Evolutionary conservation across 2,797 vertebrate species (phyloP), one percentile per base, ranked within the genome.

Genomic region (Neopelma chrysocephalum): DNA sequence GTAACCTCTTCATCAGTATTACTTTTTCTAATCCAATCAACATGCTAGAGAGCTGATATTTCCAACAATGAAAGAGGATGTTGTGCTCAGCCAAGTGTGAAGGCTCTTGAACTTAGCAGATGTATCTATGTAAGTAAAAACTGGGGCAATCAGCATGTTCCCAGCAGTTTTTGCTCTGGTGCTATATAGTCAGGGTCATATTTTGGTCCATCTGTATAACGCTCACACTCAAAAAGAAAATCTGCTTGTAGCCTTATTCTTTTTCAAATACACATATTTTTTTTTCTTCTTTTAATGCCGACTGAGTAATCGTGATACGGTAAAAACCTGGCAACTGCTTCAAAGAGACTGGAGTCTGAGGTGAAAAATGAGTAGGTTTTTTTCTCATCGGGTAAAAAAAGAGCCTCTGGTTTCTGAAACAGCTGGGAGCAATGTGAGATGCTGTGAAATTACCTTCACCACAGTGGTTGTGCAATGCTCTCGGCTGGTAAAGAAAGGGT

Each of bases 391-490:
- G 22, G n/a, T 79, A 17, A 76, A 77, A 90, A 91, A 66, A 72
- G 29, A 81, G 31, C 43, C 6, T 65, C 64, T 65, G 11, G 12
- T 73, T 84, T 78, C 62, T 79, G 51, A 72, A 86, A 62, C 57
- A 88, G 62, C 53, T 90, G 66, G 65, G 34, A 84, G n/a, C 80
- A 58, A 38, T 12, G 45, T 62, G 58, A 90, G 73, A 42, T 84
- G 62, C 66, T 84, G 70, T 92, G 92, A 94, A 91, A 95, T 88
- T 84, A 25, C 34, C 73, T 91, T 81, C 58, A 72, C 54, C 1
- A 1, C 54, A 51, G 61, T 23, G 34, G 61, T 71, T 65, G 54
- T 66, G 54, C 38, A 76, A 4, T 47, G 77, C 22, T 82, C 36
- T 32, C 1, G 5, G 29, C 62, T 86, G 61, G 68, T 34, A 58